Percentiles rank a stretch among this genome's conserved stretches.
Evolutionary conservation across 1,140 invertebrate species (phyloP).

Genomic region (Lanistes nyassanus): DNA sequence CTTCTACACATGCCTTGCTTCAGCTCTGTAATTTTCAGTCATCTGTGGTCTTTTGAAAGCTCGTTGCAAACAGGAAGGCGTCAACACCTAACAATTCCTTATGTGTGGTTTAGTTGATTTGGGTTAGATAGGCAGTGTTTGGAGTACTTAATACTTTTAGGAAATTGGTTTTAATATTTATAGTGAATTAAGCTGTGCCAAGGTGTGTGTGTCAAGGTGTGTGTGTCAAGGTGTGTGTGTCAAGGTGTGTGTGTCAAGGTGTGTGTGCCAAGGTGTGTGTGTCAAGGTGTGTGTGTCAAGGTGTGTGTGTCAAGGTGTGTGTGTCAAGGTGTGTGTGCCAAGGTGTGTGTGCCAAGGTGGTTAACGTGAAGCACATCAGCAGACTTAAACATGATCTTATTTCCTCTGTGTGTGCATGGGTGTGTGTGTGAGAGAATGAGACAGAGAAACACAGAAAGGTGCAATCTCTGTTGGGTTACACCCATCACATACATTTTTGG

Average conservation of each 20-base stretch:
- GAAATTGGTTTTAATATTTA: not conserved
- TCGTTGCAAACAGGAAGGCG: not conserved
- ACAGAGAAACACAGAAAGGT: too few species aligned
- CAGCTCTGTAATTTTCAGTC: too few species aligned
- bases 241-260: conserved; percentile 35
- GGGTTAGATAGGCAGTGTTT: not conserved
- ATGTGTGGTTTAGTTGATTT: too few species aligned
- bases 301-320: conserved; percentile 18
- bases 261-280: conserved; percentile 36
- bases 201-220: conserved; percentile 2
- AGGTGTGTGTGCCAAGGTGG: conserved; percentile 33
- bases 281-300: conserved; percentile 2
- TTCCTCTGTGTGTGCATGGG: too few species aligned
- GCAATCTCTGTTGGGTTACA: too few species aligned
- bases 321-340: conserved; percentile 31
- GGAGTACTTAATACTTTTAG: too few species aligned
- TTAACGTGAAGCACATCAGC: too few species aligned
- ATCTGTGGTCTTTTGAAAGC: not conserved
- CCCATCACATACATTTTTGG: too few species aligned
- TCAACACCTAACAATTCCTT: not conserved
- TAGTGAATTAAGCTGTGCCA: not conserved
- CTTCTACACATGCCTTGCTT: too few species aligned
- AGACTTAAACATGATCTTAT: too few species aligned
- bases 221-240: conserved; percentile 35
- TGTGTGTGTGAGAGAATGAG: too few species aligned